Evolutionary conservation across 2,113 vertebrate genomes (phyloP).

Genomic region (Bubo scandiacus): DNA sequence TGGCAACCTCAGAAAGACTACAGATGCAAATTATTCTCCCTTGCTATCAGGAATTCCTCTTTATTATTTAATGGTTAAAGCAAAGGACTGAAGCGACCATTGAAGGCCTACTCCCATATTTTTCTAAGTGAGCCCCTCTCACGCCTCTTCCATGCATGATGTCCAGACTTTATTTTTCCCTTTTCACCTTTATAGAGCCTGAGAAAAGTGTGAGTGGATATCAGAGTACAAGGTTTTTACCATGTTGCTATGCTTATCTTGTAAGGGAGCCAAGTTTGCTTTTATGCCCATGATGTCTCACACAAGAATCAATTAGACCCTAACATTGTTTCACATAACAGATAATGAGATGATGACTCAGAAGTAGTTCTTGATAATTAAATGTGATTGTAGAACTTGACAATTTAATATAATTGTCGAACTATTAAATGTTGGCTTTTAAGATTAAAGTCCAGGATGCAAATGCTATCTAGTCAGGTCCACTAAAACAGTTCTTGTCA

Average conservation of each 20-base stretch:
- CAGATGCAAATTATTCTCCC: not conserved
- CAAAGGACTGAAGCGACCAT: not conserved
- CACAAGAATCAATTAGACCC: slow-evolving; percentile 23
- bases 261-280: slow-evolving; percentile 69
- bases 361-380: slow-evolving; percentile 1
- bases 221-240: slow-evolving; percentile 41
- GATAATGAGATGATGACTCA: slow-evolving; percentile 15
- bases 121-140: not conserved
- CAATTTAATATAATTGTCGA: slow-evolving; percentile 5
- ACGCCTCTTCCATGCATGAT: not conserved
- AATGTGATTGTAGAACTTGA: not conserved
- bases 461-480: slow-evolving; percentile 38
- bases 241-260: slow-evolving; percentile 14
- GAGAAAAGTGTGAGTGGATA: not conserved
- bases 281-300: slow-evolving; percentile 24
- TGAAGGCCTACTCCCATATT: not conserved
- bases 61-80: not conserved
- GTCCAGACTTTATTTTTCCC: not conserved
- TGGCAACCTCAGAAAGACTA: not conserved
- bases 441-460: slow-evolving; percentile 63
- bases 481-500: slow-evolving; percentile 49
- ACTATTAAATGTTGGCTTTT: not conserved
- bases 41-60: not conserved
- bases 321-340: slow-evolving; percentile 45
- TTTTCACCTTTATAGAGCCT: not conserved